Base-by-base conservation (phyloP, 2,113 vertebrate genomes). In the Tautogolabrus adspersus region DNA sequence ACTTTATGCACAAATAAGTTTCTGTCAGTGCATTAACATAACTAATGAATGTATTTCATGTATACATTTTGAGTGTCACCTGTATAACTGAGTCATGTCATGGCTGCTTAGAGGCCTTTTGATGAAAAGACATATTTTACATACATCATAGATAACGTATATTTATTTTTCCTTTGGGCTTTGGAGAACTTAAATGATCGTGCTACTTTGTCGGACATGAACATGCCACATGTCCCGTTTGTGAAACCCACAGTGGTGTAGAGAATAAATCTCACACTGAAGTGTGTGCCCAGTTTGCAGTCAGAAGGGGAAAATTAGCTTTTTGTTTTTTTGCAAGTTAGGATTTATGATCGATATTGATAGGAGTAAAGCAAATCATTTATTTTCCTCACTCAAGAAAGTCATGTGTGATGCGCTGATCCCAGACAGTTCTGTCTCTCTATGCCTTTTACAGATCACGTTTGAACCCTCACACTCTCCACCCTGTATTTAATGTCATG, bases 91-190 rank as follows among this genome's bases (percentile, higher is more conserved):
- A 76, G 66, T 47, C 57, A 72, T 38, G 69, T 86, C 77, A 19
- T 65, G 81, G 79, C 77, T 84, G 61, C 44, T 58, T 63, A 57
- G 49, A 74, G 63, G 83, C 75, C 83, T 82, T 89, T 84, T 81
- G 66, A 86, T 38, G 77, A 81, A 75, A 46, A 88, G 23, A 89
- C 84, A 66, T 92, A 88, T 91, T 93, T 90, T 89, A 92, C 87
- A 84, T 91, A 86, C 85, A 90, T 75, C 81, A 88, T 86, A 92
- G 77, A 89, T 86, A 34, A 77, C 81, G 84, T 88, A 89, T 88
- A 91, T 91, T 90, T 94, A 87, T 93, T 87, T 93, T 92, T 93
- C 72, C 87, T 89, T 84, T 70, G 81, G 86, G 84, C 80, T 82
- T 76, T 77, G 54, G 77, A 73, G 81, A 75, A 71, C 78, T 74